These are phyloP conservation scores for Sorex fumeus DNA, from an alignment of 2,113 vertebrate species.

Conservation along the genomic window DNA sequence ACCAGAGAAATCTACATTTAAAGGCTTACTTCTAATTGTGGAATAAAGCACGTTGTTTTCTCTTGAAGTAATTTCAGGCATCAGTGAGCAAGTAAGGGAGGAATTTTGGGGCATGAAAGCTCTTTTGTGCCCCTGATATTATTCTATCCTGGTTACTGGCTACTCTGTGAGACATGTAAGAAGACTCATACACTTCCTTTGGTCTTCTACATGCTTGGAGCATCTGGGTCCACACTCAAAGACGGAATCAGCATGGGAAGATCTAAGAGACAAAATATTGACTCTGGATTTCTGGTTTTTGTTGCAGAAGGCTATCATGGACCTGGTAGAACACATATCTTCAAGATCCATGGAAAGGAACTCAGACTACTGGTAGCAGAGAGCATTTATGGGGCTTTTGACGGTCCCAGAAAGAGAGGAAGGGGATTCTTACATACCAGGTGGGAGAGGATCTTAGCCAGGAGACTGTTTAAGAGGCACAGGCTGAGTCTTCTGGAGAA, in stretches of 20 bases:
- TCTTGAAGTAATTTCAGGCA: slow-evolving; percentile 78
- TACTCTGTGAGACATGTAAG: background rate
- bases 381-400: rapidly evolving
- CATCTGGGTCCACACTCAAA: background rate
- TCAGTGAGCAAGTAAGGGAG: slow-evolving; percentile 67
- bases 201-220: background rate
- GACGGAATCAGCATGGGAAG: background rate
- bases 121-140: slow-evolving; percentile 24
- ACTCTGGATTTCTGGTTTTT: background rate
- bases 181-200: background rate
- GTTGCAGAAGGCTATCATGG: background rate
- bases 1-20: slow-evolving; percentile 66
- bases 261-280: background rate
- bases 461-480: background rate
- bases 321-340: background rate
- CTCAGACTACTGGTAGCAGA: background rate
- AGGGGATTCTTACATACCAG: background rate
- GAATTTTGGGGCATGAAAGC: background rate
- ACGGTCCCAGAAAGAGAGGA: background rate
- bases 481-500: background rate
- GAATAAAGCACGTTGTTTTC: slow-evolving; percentile 68
- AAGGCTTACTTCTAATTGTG: slow-evolving; percentile 73
- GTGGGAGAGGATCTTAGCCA: background rate
- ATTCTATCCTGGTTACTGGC: background rate
- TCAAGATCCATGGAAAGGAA: background rate